Base-by-base conservation (phyloP, 2,888 invertebrate species). In the Rhogogaster chlorosoma region DNA sequence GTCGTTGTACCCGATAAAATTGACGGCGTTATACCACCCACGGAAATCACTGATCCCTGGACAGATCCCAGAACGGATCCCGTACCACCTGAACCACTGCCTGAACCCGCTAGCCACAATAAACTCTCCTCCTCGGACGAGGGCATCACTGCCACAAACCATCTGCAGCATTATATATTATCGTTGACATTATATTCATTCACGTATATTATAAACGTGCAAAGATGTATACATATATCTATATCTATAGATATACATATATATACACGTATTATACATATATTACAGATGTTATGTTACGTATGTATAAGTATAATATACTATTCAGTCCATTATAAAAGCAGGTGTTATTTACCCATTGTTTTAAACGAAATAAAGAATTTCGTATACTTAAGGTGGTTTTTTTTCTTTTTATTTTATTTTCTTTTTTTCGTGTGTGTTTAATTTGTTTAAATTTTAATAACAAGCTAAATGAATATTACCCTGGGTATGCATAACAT, bases 121-220 rank as follows among this genome's bases (percentile, higher is more conserved):
- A 91, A 93, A 93, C 95, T 95, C 93, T 95, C 95, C 90, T 95
- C 95, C 93, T 95, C 95, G 93, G 95, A 95, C 92, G 94, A 94
- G 94, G 95, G 95, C 91, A 90, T 94, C 92, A 91, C 89, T 91
- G 92, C 92, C 91, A 91, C 90, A 90, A 91, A 91, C 89, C 92
- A 92, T 92, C 92, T 93, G 88, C 32, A 89, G n/a, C 45, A 22
- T 71, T 36, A n/a, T 18, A 10, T 36, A n/a, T n/a, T n/a, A n/a
- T 18, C 64, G 64, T 64, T 26, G 7, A 22, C 22, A 67, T 61
- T 53, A 61, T 61, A 61, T 61, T 61, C 61, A 2, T 61, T n/a
- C n/a, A 26, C 22, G 10, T 61, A 61, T 26, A 7, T 53, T 53
- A 53, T 53, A n/a, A 53, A 53, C 53, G 53, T n/a, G 53, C 12